These are phyloP conservation scores for Taxidea taxus DNA, from an alignment of 2,113 vertebrate genomes.

Conservation along the genomic window DNA sequence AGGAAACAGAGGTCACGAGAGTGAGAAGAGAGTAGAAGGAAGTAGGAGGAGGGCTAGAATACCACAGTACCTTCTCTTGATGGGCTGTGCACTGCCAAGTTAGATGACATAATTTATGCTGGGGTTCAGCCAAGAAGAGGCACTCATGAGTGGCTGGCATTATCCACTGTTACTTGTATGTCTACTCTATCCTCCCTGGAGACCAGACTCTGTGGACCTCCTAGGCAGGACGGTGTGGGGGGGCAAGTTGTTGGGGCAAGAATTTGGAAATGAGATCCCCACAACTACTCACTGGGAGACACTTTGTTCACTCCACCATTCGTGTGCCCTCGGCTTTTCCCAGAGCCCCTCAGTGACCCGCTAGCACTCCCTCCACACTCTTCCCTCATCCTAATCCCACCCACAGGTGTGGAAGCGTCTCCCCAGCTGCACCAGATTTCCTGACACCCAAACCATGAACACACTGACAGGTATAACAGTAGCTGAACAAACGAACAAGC, in stretches of 20 bases:
- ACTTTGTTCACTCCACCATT: neutral
- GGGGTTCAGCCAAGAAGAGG: neutral
- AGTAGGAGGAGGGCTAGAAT: neutral
- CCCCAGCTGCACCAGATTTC: neutral
- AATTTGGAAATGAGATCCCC: neutral
- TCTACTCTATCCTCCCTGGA: neutral
- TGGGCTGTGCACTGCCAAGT: neutral
- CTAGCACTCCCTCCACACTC: rapidly evolving
- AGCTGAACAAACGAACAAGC: neutral
- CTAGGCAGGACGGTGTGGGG: rapidly evolving
- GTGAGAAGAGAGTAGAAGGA: too few species aligned
- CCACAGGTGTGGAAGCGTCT: rapidly evolving
- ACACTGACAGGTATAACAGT: neutral
- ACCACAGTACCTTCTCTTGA: neutral
- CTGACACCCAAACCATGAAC: neutral
- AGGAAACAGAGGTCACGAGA: neutral
- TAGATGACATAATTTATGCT: neutral
- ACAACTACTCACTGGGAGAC: neutral
- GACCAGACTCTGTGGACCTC: neutral
- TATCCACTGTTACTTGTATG: neutral
- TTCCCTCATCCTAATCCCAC: neutral
- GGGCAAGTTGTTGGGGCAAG: neutral
- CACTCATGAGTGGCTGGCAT: neutral
- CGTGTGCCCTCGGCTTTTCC: rapidly evolving
- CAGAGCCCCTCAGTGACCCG: too few species aligned